A percentile compares a stretch with the other conserved stretches of the same genome.
phyloP scores from a whole-genome alignment of 1,140 invertebrate species.

The Hyphantria cunea region DNA sequence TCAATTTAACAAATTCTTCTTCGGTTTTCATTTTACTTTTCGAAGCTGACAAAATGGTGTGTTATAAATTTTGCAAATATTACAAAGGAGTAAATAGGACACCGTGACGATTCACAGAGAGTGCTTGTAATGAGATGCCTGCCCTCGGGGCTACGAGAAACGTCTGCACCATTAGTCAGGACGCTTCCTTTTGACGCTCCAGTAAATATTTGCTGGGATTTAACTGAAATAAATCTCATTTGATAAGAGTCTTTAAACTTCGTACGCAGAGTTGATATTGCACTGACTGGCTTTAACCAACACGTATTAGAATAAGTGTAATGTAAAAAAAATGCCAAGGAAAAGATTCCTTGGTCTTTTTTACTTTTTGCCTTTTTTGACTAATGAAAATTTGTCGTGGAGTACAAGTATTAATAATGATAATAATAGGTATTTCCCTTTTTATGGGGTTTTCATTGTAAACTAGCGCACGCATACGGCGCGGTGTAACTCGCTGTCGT shows the following conservation, averaged over 20 bases:
- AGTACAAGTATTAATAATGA: too few species aligned
- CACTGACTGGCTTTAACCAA: background rate
- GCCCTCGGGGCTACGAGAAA: background rate
- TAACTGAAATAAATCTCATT: constrained; percentile 10
- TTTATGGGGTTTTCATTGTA: too few species aligned
- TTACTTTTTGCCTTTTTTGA: too few species aligned
- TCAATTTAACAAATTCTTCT: too few species aligned
- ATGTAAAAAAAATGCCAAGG: background rate
- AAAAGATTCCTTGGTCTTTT: too few species aligned
- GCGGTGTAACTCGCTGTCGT: too few species aligned
- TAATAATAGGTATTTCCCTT: too few species aligned
- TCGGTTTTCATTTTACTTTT: too few species aligned
- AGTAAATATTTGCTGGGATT: constrained; percentile 42
- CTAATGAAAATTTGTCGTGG: too few species aligned
- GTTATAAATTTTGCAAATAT: constrained; percentile 11
- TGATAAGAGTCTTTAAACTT: constrained; percentile 7
- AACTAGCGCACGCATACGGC: too few species aligned
- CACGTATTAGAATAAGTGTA: background rate
- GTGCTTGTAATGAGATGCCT: constrained; percentile 37
- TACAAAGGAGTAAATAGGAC: constrained; percentile 20
- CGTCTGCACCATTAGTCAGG: constrained; percentile 37
- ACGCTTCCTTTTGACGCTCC: constrained; percentile 37
- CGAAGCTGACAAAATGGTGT: too few species aligned
- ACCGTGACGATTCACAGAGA: constrained; percentile 16
- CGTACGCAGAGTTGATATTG: background rate